These are phyloP conservation scores for Phania funesta DNA, from an alignment of 2,888 invertebrate species.

Conservation along the genomic window DNA sequence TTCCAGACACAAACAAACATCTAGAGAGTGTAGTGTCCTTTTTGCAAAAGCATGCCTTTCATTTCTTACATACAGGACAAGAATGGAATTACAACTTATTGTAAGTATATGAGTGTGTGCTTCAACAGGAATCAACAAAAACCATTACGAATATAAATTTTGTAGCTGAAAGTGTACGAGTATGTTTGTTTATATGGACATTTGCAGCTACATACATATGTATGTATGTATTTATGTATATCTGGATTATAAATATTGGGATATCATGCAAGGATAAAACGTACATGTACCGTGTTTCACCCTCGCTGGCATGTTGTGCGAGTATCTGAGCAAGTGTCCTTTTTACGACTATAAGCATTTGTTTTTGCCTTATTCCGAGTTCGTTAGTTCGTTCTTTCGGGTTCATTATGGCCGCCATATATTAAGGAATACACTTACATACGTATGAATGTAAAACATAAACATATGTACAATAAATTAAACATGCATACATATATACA, in stretches of 20 bases:
- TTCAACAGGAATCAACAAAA: slow-evolving; percentile 38
- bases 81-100: slow-evolving; percentile 33
- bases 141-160: slow-evolving; percentile 2
- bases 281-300: slow-evolving; percentile 31
- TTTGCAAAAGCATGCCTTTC: slow-evolving; percentile 61
- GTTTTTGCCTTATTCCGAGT: slow-evolving; percentile 54
- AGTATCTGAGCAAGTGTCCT: slow-evolving; percentile 59
- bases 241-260: slow-evolving; percentile 22
- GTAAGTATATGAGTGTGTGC: slow-evolving; percentile 18
- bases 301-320: slow-evolving; percentile 47
- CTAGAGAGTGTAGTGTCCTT: slow-evolving; percentile 64
- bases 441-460: background rate
- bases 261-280: slow-evolving; percentile 48
- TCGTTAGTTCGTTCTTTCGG: slow-evolving; percentile 62
- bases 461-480: background rate
- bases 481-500: background rate
- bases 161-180: background rate
- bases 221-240: background rate
- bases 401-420: slow-evolving; percentile 63
- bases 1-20: slow-evolving; percentile 37
- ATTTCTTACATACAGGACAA: slow-evolving; percentile 27
- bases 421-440: slow-evolving; percentile 23
- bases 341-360: slow-evolving; percentile 34
- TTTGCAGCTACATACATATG: background rate
- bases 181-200: background rate